Evolutionary conservation across 2,888 invertebrate species (phyloP).

Genomic region (Mesorhabditis belari): DNA sequence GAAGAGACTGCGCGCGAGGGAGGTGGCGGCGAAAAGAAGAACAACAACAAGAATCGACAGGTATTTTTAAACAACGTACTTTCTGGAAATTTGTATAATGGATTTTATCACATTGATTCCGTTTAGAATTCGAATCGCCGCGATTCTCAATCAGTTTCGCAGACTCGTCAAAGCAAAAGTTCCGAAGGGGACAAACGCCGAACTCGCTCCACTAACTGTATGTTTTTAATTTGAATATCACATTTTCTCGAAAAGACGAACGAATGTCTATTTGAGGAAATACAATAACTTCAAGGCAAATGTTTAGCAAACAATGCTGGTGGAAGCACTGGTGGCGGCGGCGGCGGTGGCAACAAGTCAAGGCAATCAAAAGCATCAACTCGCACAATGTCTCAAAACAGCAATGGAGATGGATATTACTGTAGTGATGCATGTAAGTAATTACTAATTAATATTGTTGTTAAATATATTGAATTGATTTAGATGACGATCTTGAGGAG

Average conservation of each 20-base stretch:
- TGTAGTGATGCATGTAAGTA: constrained; percentile 38
- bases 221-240: background rate
- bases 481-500: constrained; percentile 48
- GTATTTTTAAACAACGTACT: too few relatives aligned
- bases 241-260: background rate
- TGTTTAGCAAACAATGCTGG: constrained; percentile 8
- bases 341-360: constrained; percentile 5
- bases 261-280: background rate
- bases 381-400: constrained; percentile 35
- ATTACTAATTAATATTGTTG: background rate
- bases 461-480: background rate
- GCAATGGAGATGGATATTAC: constrained; percentile 45
- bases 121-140: background rate
- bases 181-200: constrained; percentile 13
- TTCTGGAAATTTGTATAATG: too few relatives aligned
- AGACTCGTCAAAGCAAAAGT: background rate
- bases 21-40: background rate
- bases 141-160: background rate
- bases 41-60: background rate
- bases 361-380: constrained; percentile 20
- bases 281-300: constrained; percentile 12
- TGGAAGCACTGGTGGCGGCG: too few relatives aligned
- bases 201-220: constrained; percentile 34
- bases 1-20: background rate
- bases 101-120: too few relatives aligned